Conservation (phyloP, 2,888 invertebrate species). For the Acholoe squamosa region DNA sequence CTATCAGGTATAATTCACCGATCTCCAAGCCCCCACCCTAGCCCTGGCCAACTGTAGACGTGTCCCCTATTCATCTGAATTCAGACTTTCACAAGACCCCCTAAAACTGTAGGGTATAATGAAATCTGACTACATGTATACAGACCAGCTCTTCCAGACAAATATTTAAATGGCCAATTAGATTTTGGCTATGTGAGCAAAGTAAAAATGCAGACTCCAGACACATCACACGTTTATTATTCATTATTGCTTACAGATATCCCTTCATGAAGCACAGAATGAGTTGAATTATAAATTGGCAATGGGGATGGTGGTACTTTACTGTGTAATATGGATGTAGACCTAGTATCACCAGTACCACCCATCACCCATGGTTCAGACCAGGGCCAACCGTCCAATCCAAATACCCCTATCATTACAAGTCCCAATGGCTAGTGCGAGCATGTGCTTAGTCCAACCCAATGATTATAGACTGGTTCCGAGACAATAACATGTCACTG, state of each 20-base stretch:
- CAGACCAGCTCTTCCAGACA: too few relatives aligned
- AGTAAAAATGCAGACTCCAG: too few relatives aligned
- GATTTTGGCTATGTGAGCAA: too few relatives aligned
- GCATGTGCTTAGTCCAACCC: neutral
- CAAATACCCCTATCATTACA: conserved; percentile 50
- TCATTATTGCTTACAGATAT: neutral
- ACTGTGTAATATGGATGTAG: neutral
- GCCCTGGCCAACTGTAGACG: neutral
- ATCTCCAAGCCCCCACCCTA: neutral
- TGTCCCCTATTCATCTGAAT: conserved; percentile 5
- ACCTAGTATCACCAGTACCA: neutral
- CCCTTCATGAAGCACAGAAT: neutral
- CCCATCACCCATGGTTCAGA: neutral
- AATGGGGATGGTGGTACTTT: neutral
- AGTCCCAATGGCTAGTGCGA: neutral
- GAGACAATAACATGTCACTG: conserved; percentile 12
- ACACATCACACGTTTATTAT: too few relatives aligned
- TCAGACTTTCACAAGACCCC: neutral
- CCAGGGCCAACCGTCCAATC: neutral
- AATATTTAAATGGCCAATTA: too few relatives aligned
- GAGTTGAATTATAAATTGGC: neutral
- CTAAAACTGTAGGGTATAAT: too few relatives aligned
- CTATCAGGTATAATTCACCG: conserved; percentile 45
- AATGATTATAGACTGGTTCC: neutral
- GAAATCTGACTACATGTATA: too few relatives aligned